A percentile compares a stretch with the other conserved stretches of the same genome.
Conservation (phyloP, 2,888 invertebrate genomes). For the Pheosia tremula region DNA sequence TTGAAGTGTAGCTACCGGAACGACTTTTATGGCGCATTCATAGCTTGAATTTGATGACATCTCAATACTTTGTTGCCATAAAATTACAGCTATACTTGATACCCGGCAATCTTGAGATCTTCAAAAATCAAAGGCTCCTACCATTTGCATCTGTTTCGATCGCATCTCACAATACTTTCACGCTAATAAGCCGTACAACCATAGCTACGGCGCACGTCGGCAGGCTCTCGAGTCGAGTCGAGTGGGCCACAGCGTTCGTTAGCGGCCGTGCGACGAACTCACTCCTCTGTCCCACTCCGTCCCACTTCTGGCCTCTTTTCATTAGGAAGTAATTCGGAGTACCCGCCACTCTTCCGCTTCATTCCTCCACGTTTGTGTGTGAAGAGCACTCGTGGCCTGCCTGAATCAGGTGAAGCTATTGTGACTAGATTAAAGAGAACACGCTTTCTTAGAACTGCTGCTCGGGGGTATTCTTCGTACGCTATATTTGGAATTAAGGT, state of each 20-base stretch:
- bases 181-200: slow-evolving; percentile 56
- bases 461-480: slow-evolving; percentile 55
- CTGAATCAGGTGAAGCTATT: slow-evolving; percentile 83
- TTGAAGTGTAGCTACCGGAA: neutral
- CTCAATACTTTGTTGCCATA: too few species aligned
- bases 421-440: slow-evolving; percentile 83
- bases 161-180: slow-evolving; percentile 27
- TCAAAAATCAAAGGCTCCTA: slow-evolving; percentile 1
- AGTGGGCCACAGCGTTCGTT: slow-evolving; percentile 79
- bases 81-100: too few species aligned
- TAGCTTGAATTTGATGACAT: neutral
- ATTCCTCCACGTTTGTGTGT: slow-evolving; percentile 78
- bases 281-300: slow-evolving; percentile 62
- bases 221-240: slow-evolving; percentile 61
- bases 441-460: slow-evolving; percentile 68
- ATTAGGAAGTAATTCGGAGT: slow-evolving; percentile 84
- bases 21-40: neutral
- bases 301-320: slow-evolving; percentile 80
- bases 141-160: slow-evolving; percentile 28
- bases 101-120: neutral
- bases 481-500: slow-evolving; percentile 76
- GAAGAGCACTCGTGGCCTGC: slow-evolving; percentile 72
- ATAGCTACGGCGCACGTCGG: slow-evolving; percentile 52
- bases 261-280: slow-evolving; percentile 76
- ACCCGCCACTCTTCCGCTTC: slow-evolving; percentile 80